Evolutionary conservation across 2,888 invertebrate genomes (phyloP).

Genomic region (Magallana nippona): DNA sequence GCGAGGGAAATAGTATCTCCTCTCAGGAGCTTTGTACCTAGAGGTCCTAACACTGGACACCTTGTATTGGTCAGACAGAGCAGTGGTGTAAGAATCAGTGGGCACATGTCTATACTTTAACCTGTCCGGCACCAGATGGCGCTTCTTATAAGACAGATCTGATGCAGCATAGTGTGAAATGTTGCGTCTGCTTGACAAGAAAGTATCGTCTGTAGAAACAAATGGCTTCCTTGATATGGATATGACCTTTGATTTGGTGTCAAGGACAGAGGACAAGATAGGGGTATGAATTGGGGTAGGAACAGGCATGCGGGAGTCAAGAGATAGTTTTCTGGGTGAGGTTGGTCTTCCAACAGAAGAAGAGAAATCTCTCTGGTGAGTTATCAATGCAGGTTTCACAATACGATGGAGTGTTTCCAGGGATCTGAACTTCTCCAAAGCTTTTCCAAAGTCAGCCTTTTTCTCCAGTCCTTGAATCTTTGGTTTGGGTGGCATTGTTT

Average conservation of each 20-base stretch:
- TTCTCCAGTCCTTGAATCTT: constrained; percentile 42
- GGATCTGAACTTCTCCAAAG: constrained; percentile 49
- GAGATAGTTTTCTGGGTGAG: constrained; percentile 30
- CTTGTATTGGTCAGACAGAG: constrained; percentile 5
- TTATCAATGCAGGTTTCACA: not conserved
- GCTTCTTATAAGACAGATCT: constrained; percentile 43
- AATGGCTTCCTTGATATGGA: not conserved
- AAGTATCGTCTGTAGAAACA: constrained; percentile 29
- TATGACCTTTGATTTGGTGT: constrained; percentile 9
- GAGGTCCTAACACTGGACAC: constrained; percentile 19
- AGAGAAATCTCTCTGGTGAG: constrained; percentile 15
- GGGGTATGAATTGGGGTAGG: not conserved
- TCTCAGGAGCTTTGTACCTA: constrained; percentile 19
- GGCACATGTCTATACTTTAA: constrained; percentile 39
- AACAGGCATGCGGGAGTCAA: constrained; percentile 32
- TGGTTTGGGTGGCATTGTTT: constrained; percentile 7
- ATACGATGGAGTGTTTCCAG: constrained; percentile 31
- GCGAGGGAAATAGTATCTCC: constrained; percentile 24
- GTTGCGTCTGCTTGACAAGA: not conserved
- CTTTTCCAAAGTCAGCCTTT: constrained; percentile 45
- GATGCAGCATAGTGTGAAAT: constrained; percentile 7
- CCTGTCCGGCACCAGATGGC: constrained; percentile 44
- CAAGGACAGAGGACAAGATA: constrained; percentile 20
- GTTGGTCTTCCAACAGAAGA: constrained; percentile 31
- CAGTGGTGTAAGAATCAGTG: constrained; percentile 8